Evolutionary conservation across 2,888 invertebrate species (phyloP), one percentile per base, ranked within the genome.

Genomic region (Cenopis cana): DNA sequence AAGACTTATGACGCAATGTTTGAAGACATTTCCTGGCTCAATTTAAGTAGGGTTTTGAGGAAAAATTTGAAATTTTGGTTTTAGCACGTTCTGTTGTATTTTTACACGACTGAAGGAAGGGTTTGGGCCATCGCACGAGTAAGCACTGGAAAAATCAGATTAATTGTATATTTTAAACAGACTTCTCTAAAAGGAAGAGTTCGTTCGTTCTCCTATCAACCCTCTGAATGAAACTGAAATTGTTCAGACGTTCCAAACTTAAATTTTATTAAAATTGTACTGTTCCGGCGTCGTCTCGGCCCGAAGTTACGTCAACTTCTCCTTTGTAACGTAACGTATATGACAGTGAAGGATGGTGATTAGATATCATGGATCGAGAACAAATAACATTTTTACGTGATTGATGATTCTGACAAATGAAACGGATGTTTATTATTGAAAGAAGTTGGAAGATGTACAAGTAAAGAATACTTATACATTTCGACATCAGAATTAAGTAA

Each of bases 301-400:
- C 10, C 36, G 14, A 49, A 62, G 62, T 69, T 17, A 33, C 41
- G 14, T 69, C 17, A 38, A 56, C 18, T 36, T 57, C 41, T n/a
- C 24, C 33, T 52, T 52, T 8, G 11, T 33, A 18, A n/a, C 62
- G n/a, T 20, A 20, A 6, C 50, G 29, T 57, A 14, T 38, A 18
- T 46, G 46, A 55, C 29, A 57, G 57, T 60, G 59, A 56, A 54
- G 33, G 59, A 57, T 52, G 17, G 52, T 29, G 56, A 62, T 69
- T 62, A 36, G 55, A 36, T 33, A 50, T 69, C 61, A 62, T 8
- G 20, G 24, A 38, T 61, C n/a, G n/a, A 46, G 60, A 8, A n/a
- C 50, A 67, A 57, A 59, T 50, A 54, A 54, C n/a, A 49, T 69
- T 61, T 55, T 56, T 36, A 29, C 17, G 14, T 62, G 69, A 69